Conservation (phyloP, 92 coral and sea anemone species). For the Nematostella vectensis region DNA sequence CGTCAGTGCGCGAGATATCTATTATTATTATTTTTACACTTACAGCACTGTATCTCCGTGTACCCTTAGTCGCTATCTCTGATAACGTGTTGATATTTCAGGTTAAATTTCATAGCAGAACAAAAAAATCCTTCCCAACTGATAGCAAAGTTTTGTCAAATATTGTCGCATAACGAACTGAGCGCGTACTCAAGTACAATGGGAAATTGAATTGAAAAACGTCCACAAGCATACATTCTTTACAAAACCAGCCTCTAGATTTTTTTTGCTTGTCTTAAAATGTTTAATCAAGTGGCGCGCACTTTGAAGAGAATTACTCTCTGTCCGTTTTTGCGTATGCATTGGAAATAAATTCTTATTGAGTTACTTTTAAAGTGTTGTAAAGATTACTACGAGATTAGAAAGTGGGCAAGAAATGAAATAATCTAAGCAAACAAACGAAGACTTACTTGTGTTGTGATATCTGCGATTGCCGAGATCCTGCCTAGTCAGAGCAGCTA, state of each 20-base stretch:
- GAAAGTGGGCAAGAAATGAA: constrained; percentile 3
- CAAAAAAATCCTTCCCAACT: constrained; percentile 52
- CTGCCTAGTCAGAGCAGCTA: constrained; percentile 18
- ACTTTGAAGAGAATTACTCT: neutral
- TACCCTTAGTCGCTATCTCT: constrained; percentile 54
- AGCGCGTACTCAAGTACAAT: constrained; percentile 30
- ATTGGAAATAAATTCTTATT: constrained; percentile 28
- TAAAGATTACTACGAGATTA: constrained; percentile 30
- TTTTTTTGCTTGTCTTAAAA: no score
- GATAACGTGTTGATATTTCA: constrained; percentile 62
- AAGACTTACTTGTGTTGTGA: constrained; percentile 12
- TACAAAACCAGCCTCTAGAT: no score
- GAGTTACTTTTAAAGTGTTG: constrained; percentile 28
- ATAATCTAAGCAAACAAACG: neutral
- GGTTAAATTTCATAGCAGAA: constrained; percentile 77
- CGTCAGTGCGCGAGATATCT: no score
- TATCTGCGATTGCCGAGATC: constrained; percentile 5
- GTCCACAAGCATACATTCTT: no score
- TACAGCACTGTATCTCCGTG: no score
- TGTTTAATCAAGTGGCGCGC: no score
- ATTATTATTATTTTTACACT: no score
- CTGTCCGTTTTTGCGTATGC: constrained; percentile 13
- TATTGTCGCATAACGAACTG: constrained; percentile 20
- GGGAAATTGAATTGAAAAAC: neutral
- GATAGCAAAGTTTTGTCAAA: constrained; percentile 60